These are phyloP conservation scores for Cyclura pinguis DNA, from an alignment of 2,797 vertebrate species.

Conservation along the genomic window DNA sequence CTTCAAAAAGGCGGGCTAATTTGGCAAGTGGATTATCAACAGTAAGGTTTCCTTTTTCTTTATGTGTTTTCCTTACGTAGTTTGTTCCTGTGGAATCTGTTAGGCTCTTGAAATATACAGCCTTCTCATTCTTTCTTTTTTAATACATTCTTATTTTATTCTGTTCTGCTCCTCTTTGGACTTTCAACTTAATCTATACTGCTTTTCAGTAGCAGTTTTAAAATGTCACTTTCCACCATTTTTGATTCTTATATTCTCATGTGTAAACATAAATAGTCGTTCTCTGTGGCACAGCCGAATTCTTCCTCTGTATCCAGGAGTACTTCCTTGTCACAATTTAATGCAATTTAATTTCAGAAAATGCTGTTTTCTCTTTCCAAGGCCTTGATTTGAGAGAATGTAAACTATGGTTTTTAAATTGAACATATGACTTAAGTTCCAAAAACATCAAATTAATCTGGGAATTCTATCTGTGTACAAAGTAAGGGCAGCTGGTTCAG, in stretches of 20 bases:
- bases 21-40: constrained; percentile 85
- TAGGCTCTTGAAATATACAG: neutral
- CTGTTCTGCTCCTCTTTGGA: neutral
- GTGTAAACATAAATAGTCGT: constrained; percentile 12
- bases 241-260: neutral
- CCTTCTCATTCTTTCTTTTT: neutral
- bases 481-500: neutral
- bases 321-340: neutral
- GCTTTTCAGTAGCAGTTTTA: constrained; percentile 31
- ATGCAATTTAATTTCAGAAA: neutral
- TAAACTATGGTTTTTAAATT: neutral
- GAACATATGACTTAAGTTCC: neutral
- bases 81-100: constrained; percentile 40
- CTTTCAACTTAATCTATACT: constrained; percentile 21
- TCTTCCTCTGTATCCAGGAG: neutral
- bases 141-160: neutral
- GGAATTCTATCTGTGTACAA: neutral
- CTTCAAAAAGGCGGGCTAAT: constrained; percentile 73
- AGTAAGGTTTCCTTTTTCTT: constrained; percentile 79
- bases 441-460: neutral
- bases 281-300: constrained; percentile 15
- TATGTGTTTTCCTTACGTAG: constrained; percentile 6
- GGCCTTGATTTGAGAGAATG: neutral
- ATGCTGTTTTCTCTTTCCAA: neutral
- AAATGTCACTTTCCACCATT: neutral